Base-by-base conservation (phyloP, 2,113 vertebrate genomes). In the Camelus bactrianus region DNA sequence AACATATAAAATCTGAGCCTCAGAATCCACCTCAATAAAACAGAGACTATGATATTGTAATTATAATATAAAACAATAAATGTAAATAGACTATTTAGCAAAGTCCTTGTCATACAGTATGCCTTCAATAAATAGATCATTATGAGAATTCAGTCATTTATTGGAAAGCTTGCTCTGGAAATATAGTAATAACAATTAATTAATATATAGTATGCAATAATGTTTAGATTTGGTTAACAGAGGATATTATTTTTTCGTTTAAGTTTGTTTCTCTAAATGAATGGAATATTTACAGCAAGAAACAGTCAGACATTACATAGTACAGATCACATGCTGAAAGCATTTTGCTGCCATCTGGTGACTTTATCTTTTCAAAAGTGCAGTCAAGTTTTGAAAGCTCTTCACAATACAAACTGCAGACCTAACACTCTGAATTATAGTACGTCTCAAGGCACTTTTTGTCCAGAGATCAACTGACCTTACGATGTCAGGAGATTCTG, bases 341-440 rank as follows among this genome's bases (percentile, higher is more conserved):
- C 30, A 46, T 67, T 93, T 77, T 32, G n/a, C 30, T 88, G 95
- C 88, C 96, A 93, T 75, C 96, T 95, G 75, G 69, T 93, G 96
- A 64, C 28, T 19, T 73, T 62, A 70, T 50, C 67, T 76, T 76
- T 50, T 56, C n/a, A 58, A 89, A 14, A 70, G 12, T 10, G 22
- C 32, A 42, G 67, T 4, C 32, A 54, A 79, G 70, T 52, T 81
- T 58, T 56, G 48, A 92, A 92, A 94, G 19, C 20, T 17, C 73
- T 62, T 95, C 30, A 76, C 42, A 70, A 48, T 6, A 35, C 30
- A 56, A 90, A 26, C 50, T 32, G 17, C 42, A 67, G 35, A n/a
- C 16, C 10, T 56, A 60, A 92, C 26, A 6, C 16, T 54, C 46
- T 26, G 54, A 60, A 58, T 72, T 70, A 72, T 10, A 72, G 4